Conservation (phyloP, 1,140 invertebrate species). For the Diprion similis region DNA sequence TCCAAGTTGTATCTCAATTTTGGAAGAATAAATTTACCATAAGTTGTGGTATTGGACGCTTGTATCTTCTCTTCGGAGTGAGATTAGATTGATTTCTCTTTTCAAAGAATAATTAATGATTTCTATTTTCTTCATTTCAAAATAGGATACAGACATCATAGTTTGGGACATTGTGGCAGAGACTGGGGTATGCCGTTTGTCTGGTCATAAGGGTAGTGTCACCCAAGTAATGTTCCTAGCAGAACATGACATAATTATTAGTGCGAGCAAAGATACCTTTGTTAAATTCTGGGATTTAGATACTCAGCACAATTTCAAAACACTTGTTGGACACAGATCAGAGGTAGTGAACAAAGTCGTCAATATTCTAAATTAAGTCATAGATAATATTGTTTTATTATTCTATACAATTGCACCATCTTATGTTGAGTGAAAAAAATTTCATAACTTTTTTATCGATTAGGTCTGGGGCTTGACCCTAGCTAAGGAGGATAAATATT, state of each 20-base stretch:
- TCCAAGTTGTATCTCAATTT: not conserved
- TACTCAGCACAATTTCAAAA: conserved; percentile 95
- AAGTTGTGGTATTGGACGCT: not conserved
- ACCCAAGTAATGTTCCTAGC: conserved; percentile 87
- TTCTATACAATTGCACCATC: conserved; percentile 4
- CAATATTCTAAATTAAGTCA: conserved; percentile 8
- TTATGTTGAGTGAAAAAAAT: not conserved
- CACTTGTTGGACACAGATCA: conserved; percentile 80
- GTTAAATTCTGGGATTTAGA: conserved; percentile 98
- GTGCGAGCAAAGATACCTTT: conserved; percentile 92
- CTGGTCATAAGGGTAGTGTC: conserved; percentile 92
- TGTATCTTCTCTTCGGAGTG: not conserved
- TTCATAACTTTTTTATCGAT: not conserved
- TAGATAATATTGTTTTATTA: conserved; percentile 7
- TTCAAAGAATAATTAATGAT: conserved; percentile 14
- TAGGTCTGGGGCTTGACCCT: conserved; percentile 88
- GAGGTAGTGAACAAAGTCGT: conserved; percentile 63
- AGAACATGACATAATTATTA: conserved; percentile 80
- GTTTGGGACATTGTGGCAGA: conserved; percentile 95
- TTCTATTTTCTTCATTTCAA: conserved; percentile 27
- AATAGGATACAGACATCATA: conserved; percentile 89
- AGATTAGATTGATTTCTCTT: conserved; percentile 15
- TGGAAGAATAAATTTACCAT: conserved; percentile 9
- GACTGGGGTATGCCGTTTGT: conserved; percentile 85
- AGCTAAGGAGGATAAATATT: conserved; percentile 77